Base-by-base conservation (phyloP, 2,888 invertebrate genomes). In the Nudaria mundana region DNA sequence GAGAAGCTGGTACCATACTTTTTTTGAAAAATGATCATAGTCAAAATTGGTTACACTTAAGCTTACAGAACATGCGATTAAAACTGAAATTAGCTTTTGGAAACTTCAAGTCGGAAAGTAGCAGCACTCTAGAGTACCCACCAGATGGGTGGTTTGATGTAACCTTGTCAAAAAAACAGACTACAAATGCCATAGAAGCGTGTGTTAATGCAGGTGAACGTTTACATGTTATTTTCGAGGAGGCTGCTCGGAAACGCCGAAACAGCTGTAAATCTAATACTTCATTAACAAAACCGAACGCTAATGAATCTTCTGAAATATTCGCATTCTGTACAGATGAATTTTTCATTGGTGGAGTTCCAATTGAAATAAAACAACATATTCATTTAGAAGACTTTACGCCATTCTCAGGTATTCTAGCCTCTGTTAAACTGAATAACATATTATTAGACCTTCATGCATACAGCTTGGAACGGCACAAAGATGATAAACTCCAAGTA, bases 91-190 rank as follows among this genome's bases (percentile, higher is more conserved):
- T 84, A 37, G 64, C 63, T 0, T 47, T 71, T 8, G 65, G 63
- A 13, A 64, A 71, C 1, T 70, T 71, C 37, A 66, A 69, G 30
- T 68, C 81, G 5, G 83, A 82, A 50, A 70, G 67, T 33, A 76
- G 65, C 32, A 86, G 82, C 48, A 71, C 73, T n/a, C 63, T 66
- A 2, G 83, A 86, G 44, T 77, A 63, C 47, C 62, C 59, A 3
- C 65, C 72, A 1, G 73, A 78, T 31, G 75, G 81, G 46, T 89
- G 89, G 89, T 50, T 89, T 25, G 81, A 88, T 51, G 42, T 89
- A 6, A 56, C 52, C 1, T 18, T 89, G 25, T 56, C 63, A 18
- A 86, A 83, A 54, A 75, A 76, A 48, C 68, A 49, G 24, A 71
- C 73, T 10, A 64, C 67, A 20, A 74, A 73, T 42, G 71, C 77